Percentiles rank a stretch among this genome's conserved stretches.
phyloP scores from a whole-genome alignment of 2,888 invertebrate genomes.

The Euplagia quadripunctaria region DNA sequence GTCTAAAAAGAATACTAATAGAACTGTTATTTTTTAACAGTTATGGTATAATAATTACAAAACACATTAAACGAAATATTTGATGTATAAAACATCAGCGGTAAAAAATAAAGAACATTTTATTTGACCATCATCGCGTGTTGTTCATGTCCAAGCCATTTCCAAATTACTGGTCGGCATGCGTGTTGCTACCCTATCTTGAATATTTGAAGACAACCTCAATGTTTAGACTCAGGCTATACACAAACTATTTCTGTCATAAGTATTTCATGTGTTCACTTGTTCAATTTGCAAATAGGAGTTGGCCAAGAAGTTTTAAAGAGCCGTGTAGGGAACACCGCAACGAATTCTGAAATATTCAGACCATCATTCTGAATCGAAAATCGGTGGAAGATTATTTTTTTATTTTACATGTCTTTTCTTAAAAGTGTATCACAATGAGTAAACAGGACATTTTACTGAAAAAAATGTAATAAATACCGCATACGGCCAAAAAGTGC shows the following conservation, averaged over 20 bases:
- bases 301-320: neutral
- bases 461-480: too few species aligned
- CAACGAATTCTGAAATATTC: too few species aligned
- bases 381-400: too few species aligned
- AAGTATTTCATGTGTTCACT: conserved; percentile 9
- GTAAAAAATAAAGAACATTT: conserved; percentile 50
- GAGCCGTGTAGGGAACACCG: too few species aligned
- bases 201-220: conserved; percentile 75
- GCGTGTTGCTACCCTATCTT: conserved; percentile 74
- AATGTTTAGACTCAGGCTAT: conserved; percentile 62
- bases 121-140: conserved; percentile 77
- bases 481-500: too few species aligned
- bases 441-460: too few species aligned
- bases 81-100: conserved; percentile 40
- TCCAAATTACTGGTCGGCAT: conserved; percentile 74
- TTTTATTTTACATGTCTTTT: too few species aligned
- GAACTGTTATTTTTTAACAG: neutral
- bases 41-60: conserved; percentile 24
- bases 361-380: too few species aligned
- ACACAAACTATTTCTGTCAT: conserved; percentile 41
- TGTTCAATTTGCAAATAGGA: neutral
- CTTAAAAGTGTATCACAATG: too few species aligned
- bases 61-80: conserved; percentile 33
- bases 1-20: neutral
- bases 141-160: conserved; percentile 67